Base-by-base conservation (phyloP, 1,140 invertebrate species). In the Drosophila lowei region DNA sequence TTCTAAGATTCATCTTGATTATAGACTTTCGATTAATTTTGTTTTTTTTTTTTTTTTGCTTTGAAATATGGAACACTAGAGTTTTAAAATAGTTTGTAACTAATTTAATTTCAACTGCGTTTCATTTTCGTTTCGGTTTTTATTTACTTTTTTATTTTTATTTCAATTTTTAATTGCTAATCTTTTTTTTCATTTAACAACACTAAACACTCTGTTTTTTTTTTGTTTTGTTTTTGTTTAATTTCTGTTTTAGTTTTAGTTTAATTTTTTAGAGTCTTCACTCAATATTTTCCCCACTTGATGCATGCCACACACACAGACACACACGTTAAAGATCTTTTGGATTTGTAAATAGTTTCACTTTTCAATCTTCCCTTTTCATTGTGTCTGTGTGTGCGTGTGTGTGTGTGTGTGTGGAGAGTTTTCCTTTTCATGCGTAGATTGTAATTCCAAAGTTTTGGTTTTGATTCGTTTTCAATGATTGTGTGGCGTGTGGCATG, bases 61-160 rank as follows among this genome's bases (percentile, higher is more conserved):
- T 90, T 81, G 75, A 83, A 89, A 89, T 89, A 89, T 90, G 89
- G 89, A 90, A 85, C 88, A 89, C 88, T 90, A 90, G 75, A 85
- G 74, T 90, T 74, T 85, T 88, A 83, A 88, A 88, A 88, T 88
- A 88, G 78, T 89, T 89, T 77, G 64, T 73, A 89, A 79, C 79
- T 81, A 85, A 85, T 85, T 84, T 89, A 75, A 89, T 75, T 89
- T 60, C 77, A 86, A 74, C 77, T 86, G 65, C 77, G 72, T 60
- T 13, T 76, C 62, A 59, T 55, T 54, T 60, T 59, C 25, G 43
- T 47, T 53, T 34, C 18, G 41, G 46, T 65, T 52, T 42, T 67
- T 21, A 7, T 38, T 43, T 58, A 41, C 8, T 77, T 52, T 18
- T 18, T 18, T 60, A 63, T 48, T 53, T 77, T 48, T 58, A 78